Conservation (phyloP, 2,888 invertebrate species). For the Seira sanloemensis region DNA sequence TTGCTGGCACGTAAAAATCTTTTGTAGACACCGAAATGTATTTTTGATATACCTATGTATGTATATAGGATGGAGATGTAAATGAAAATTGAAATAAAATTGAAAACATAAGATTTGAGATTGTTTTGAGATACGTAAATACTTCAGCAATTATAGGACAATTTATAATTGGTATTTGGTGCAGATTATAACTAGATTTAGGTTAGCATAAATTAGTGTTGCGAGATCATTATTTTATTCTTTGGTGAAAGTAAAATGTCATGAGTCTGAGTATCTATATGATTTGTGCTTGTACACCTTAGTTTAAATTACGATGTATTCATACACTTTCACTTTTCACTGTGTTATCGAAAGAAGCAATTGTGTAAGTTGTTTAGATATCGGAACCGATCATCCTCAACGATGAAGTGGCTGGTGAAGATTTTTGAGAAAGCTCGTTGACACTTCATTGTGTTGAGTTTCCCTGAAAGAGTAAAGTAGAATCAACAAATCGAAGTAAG, state of each 20-base stretch:
- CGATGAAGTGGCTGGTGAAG: constrained; percentile 67
- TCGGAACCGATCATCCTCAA: constrained; percentile 13
- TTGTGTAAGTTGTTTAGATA: background rate
- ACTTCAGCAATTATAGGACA: background rate
- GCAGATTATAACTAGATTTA: background rate
- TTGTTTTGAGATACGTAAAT: background rate
- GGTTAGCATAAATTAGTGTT: background rate
- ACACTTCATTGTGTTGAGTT: constrained; percentile 72
- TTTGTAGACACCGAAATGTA: constrained; percentile 1
- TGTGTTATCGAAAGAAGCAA: background rate
- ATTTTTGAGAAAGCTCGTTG: constrained; percentile 70
- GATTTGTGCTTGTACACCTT: too few relatives aligned
- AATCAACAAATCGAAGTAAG: too few relatives aligned
- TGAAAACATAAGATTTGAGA: background rate
- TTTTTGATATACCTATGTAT: background rate
- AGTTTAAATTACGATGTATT: background rate
- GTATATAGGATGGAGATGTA: background rate
- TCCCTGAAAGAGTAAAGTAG: constrained; percentile 62
- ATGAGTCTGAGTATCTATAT: background rate
- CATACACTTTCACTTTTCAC: background rate
- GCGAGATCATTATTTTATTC: background rate
- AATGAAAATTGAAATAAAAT: constrained; percentile 5
- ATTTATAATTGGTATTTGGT: background rate
- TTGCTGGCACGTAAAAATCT: background rate
- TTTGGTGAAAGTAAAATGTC: background rate